phyloP scores from a whole-genome alignment of 2,888 invertebrate species.

The Drosophila anomalata region DNA sequence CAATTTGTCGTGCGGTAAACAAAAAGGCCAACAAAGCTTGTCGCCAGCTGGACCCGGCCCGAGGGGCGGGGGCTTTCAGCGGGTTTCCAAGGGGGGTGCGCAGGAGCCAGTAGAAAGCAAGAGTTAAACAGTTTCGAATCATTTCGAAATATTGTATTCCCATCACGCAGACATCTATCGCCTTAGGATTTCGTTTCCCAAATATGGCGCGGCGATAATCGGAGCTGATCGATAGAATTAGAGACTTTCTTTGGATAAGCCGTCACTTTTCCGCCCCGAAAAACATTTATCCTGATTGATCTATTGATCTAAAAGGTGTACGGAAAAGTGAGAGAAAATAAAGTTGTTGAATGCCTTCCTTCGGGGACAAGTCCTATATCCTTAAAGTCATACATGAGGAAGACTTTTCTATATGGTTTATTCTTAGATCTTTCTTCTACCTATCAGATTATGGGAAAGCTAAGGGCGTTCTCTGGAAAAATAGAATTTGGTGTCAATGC shows the following conservation, averaged over 20 bases:
- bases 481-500: conserved; percentile 60
- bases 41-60: conserved; percentile 31
- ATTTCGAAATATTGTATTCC: conserved; percentile 38
- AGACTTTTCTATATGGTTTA: neutral
- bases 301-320: conserved; percentile 11
- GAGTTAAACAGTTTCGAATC: conserved; percentile 45
- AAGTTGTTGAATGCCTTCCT: neutral
- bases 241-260: conserved; percentile 49
- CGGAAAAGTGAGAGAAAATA: conserved; percentile 19
- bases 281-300: conserved; percentile 33
- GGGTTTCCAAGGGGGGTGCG: conserved; percentile 29
- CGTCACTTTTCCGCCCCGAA: conserved; percentile 24
- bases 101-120: conserved; percentile 40
- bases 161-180: conserved; percentile 37
- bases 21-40: conserved; percentile 51
- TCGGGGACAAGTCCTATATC: neutral
- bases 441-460: neutral
- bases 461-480: conserved; percentile 59
- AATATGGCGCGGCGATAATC: conserved; percentile 41
- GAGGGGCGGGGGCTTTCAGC: conserved; percentile 17
- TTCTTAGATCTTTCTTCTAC: neutral
- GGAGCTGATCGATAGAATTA: conserved; percentile 49
- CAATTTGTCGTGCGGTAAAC: conserved; percentile 77
- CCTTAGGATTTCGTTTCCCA: conserved; percentile 35
- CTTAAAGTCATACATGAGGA: neutral